Evolutionary conservation across 2,797 vertebrate species (phyloP), one percentile per base, ranked within the genome.

Genomic region (Bradypus variegatus): DNA sequence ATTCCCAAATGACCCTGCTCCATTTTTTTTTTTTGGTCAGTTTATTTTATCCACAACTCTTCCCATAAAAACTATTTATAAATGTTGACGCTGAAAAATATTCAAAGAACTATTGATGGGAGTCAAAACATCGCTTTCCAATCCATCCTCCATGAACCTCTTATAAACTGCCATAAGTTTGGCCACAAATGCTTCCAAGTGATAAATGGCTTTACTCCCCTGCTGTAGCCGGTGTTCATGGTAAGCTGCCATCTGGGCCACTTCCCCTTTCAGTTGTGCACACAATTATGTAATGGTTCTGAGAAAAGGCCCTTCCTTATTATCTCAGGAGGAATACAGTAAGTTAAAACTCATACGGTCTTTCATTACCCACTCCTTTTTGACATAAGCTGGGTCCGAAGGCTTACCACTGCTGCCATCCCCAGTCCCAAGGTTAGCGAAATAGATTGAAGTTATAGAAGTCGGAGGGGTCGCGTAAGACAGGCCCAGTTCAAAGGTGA

Each of bases 111-210:
- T 6, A 65, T 60, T 72, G 18, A 60, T 14, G 45, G 50, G 41
- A 29, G 36, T 98, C 97, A 99, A 93, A 99, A 99, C 97, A 99
- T 98, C 98, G 89, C 98, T 98, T 95, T 99, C 99, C 82, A 99
- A 97, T 14, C 99, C 99, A 23, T 99, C 99, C 99, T 99, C 99
- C 99, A 99, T 99, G 93, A 99, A 99, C 96, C 99, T 99, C 98
- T 99, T 99, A 97, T 99, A 99, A 91, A 99, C 96, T 87, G 99
- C 98, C 99, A 99, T 99, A 95, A 99, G 99, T 96, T 98, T 99
- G 94, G 99, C 99, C 16, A 98, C 98, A 96, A 99, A 99, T 1
- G 99, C 99, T 97, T 99, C 99, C 72, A 99, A 97, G 96, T 99
- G 99, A 98, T 99, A 99, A 96, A 99, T 98, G 33, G 98, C 98